Percentiles rank a stretch among this genome's conserved stretches.
phyloP scores from a whole-genome alignment of 2,113 vertebrate genomes.

The Ameiurus melas region DNA sequence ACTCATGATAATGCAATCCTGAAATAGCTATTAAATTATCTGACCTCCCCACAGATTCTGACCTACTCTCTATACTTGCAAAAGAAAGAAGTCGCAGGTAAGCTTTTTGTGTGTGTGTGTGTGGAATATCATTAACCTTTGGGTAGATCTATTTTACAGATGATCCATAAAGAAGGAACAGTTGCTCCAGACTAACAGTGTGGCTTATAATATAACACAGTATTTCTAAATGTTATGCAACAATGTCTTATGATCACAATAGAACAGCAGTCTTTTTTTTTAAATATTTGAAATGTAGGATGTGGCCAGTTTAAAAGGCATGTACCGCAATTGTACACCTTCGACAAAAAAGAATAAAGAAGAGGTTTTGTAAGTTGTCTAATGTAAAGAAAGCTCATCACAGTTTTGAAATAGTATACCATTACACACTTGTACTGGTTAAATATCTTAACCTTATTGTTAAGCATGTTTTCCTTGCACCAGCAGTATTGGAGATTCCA shows the following conservation, averaged over 20 bases:
- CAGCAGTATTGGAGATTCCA: too few relatives aligned
- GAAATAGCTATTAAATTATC: background rate
- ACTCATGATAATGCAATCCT: conserved; percentile 1
- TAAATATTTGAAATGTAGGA: background rate
- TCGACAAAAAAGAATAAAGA: background rate
- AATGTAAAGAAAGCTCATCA: background rate
- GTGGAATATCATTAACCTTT: background rate
- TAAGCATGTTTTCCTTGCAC: too few relatives aligned
- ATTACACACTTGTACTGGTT: background rate
- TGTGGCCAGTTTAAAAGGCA: background rate
- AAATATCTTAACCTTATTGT: background rate
- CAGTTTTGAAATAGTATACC: background rate
- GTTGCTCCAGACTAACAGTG: background rate
- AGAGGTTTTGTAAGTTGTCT: background rate
- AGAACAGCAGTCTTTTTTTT: background rate
- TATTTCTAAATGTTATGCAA: background rate
- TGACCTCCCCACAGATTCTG: background rate
- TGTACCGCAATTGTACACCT: background rate
- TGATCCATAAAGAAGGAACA: background rate
- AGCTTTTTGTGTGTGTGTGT: background rate
- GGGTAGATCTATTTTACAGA: background rate
- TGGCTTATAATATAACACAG: background rate
- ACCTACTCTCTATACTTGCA: background rate
- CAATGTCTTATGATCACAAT: background rate
- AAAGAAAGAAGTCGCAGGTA: background rate